Evolutionary conservation across 2,113 vertebrate genomes (phyloP).

Genomic region (Struthidea cinerea): DNA sequence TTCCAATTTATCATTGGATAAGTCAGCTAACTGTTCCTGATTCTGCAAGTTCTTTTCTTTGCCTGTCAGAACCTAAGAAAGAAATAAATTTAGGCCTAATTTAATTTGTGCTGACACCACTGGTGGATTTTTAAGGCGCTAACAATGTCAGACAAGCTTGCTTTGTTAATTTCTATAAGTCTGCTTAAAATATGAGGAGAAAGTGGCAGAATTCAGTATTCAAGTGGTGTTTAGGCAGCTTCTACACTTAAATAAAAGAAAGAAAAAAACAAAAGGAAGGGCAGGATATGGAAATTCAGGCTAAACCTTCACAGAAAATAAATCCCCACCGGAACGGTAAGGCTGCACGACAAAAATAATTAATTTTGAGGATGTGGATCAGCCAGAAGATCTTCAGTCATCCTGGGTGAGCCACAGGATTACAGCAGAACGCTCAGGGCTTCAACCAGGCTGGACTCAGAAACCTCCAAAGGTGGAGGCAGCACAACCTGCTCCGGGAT

Average conservation of each 20-base stretch:
- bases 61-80: background rate
- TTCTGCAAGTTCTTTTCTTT: background rate
- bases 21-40: background rate
- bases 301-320: background rate
- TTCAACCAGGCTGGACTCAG: background rate
- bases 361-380: background rate
- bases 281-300: background rate
- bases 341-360: background rate
- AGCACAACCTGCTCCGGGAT: background rate
- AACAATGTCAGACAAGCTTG: background rate
- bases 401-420: background rate
- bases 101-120: background rate
- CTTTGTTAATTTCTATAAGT: background rate
- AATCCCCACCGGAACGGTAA: background rate
- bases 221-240: background rate
- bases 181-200: background rate
- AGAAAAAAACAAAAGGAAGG: background rate
- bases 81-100: background rate
- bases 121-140: background rate
- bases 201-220: background rate
- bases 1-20: background rate
- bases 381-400: background rate
- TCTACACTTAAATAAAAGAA: background rate
- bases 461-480: background rate
- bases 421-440: background rate